phyloP scores from a whole-genome alignment of 2,113 vertebrate species.

The Sceloporus undulatus region DNA sequence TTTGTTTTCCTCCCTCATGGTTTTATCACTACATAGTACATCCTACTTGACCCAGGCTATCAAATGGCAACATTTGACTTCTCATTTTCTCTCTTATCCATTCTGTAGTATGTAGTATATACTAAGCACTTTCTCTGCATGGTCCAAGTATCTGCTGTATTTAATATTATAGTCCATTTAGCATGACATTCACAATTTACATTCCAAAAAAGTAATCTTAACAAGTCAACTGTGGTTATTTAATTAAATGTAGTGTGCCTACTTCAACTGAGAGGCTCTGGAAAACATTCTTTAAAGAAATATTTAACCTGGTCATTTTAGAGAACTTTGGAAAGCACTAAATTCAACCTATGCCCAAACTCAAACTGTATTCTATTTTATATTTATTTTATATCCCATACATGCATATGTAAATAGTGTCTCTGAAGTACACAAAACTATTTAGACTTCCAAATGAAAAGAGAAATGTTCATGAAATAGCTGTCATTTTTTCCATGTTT shows the following conservation, averaged over 20 bases:
- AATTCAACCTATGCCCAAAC: no score
- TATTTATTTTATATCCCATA: background rate
- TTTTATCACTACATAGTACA: background rate
- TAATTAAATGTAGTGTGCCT: constrained; percentile 14
- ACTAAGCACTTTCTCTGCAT: background rate
- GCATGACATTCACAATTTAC: background rate
- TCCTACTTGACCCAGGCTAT: no score
- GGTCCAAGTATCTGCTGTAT: background rate
- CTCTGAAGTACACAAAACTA: background rate
- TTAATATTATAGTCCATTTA: background rate
- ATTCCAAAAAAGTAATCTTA: background rate
- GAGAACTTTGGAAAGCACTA: background rate
- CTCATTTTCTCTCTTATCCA: background rate
- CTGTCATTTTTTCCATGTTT: background rate
- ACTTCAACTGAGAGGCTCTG: background rate
- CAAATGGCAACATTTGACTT: background rate
- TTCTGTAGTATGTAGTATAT: background rate
- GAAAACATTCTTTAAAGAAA: background rate
- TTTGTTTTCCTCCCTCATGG: background rate
- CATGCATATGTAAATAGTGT: background rate
- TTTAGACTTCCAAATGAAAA: background rate
- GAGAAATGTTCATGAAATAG: background rate
- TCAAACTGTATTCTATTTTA: no score
- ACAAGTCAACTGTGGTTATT: background rate
- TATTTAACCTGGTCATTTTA: background rate